Evolutionary conservation across 2,888 invertebrate species (phyloP), one percentile per base, ranked within the genome.

Genomic region (Amphipyra berbera): DNA sequence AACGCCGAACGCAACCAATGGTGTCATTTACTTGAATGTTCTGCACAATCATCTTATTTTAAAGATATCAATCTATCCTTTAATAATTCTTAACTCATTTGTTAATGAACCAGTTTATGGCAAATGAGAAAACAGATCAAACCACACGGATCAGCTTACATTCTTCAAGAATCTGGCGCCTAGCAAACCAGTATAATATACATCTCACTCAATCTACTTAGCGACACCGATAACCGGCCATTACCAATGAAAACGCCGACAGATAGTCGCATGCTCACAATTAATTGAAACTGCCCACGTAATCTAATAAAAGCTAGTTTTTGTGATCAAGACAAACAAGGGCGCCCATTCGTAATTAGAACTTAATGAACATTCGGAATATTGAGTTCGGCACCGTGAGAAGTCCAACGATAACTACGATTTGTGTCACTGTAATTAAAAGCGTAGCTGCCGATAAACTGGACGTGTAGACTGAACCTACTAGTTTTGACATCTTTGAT

Each of bases 341-440:
- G 89, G 93, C 93, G 90, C 88, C 91, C 94, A 94, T 90, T 90
- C 88, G 94, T 95, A 94, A 94, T 95, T 94, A 94, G 94, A 92
- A 92, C 90, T 90, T 94, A 95, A 94, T 95, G 94, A 94, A 94
- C 94, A 93, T 91, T 89, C 86, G 78, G 89, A 88, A 93, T 93
- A 94, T 93, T 90, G 90, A 92, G 92, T 91, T 86, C 88, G 91
- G 90, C 92, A 93, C 92, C 95, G 95, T 95, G 95, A 95, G 95
- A 95, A 94, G 91, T 89, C 87, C 76, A 80, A 86, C 89, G 95
- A 95, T 95, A 95, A 93, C 91, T 87, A 90, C 90, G 92, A 94
- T 93, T 94, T 94, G 95, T 94, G 95, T 94, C 95, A 93, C 83
- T 88, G 93, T 95, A 95, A 95, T 95, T 95, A 95, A 95, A 95